Percentiles rank a stretch among this genome's conserved stretches.
Conservation (phyloP, 2,113 vertebrate species). For the Odocoileus hemionus region DNA sequence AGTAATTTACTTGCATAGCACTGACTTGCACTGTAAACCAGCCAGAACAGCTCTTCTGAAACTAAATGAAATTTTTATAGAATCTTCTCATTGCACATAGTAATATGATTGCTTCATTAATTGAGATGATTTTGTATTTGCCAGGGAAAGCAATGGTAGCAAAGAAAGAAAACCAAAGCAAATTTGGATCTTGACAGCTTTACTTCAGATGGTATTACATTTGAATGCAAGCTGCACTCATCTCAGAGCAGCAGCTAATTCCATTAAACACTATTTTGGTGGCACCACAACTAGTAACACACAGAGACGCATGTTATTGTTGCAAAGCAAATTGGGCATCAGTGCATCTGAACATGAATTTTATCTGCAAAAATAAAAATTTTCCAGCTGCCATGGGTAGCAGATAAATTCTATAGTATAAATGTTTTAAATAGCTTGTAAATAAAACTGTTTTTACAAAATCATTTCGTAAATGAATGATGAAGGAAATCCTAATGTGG, state of each 20-base stretch:
- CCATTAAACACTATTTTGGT: neutral
- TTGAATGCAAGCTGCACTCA: neutral
- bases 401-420: neutral
- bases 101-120: conserved; percentile 51
- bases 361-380: neutral
- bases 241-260: neutral
- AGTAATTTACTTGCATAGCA: conserved; percentile 42
- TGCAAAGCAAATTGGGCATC: neutral
- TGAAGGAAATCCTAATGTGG: neutral
- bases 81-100: conserved; percentile 27
- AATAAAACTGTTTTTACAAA: neutral
- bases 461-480: neutral
- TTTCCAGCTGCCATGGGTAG: neutral
- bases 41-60: conserved; percentile 41
- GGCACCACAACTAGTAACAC: neutral
- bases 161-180: conserved; percentile 15
- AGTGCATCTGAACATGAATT: neutral
- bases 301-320: neutral
- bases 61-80: conserved; percentile 55
- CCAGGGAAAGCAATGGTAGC: neutral
- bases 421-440: neutral
- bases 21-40: neutral
- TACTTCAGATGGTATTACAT: neutral
- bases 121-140: conserved; percentile 60
- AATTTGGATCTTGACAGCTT: conserved; percentile 20